Evolutionary conservation across 1,140 invertebrate genomes (phyloP).

Genomic region (Cherax quadricarinatus): DNA sequence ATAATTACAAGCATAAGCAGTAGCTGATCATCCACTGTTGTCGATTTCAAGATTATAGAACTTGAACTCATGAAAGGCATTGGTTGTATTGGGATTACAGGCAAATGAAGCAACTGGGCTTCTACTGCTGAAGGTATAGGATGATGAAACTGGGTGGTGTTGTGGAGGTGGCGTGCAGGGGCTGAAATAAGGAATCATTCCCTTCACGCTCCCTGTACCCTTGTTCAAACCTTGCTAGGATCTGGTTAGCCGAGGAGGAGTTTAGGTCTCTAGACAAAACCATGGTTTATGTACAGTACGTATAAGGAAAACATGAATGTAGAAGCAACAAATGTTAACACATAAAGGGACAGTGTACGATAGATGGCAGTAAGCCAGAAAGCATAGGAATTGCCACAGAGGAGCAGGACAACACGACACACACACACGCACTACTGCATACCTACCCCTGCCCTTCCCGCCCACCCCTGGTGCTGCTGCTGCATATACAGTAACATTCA

Average conservation of each 20-base stretch:
- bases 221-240: constrained; percentile 64
- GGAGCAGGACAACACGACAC: constrained; percentile 72
- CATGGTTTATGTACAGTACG: constrained; percentile 25
- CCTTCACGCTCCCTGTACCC: constrained; percentile 55
- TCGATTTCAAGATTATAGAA: background rate
- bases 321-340: constrained; percentile 52
- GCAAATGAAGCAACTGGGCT: constrained; percentile 25
- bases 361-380: constrained; percentile 61
- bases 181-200: background rate
- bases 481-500: constrained; percentile 32
- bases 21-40: background rate
- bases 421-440: constrained; percentile 70
- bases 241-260: constrained; percentile 60
- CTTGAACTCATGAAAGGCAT: background rate
- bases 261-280: constrained; percentile 67
- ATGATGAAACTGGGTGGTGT: constrained; percentile 53
- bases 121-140: constrained; percentile 45
- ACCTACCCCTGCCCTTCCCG: constrained; percentile 45
- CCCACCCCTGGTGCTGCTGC: constrained; percentile 54
- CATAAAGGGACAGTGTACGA: constrained; percentile 58
- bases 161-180: constrained; percentile 53
- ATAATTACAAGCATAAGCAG: background rate
- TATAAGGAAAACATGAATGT: constrained; percentile 61
- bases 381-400: constrained; percentile 61
- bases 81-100: background rate